Conservation (phyloP, 2,797 vertebrate genomes). For the Peromyscus melanophrys region DNA sequence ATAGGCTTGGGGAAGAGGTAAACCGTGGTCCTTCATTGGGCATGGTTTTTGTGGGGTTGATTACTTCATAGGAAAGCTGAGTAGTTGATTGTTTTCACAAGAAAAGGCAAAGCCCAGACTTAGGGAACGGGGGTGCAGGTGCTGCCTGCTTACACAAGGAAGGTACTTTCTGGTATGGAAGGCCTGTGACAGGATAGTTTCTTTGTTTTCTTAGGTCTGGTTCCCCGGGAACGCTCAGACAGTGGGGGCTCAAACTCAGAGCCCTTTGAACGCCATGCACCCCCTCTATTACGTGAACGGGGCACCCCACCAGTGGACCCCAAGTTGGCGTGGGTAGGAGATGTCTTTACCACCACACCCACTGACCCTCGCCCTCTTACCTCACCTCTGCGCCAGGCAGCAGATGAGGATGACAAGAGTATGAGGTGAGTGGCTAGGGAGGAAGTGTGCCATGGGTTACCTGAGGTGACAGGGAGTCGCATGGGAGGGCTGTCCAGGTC, state of each 20-base stretch:
- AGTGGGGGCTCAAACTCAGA: slow-evolving; percentile 96
- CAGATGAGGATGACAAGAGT: slow-evolving; percentile 95
- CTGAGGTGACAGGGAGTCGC: background rate
- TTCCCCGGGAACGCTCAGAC: slow-evolving; percentile 95
- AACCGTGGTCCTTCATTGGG: background rate
- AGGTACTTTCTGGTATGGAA: background rate
- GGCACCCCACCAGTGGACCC: slow-evolving; percentile 96
- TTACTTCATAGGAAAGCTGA: background rate
- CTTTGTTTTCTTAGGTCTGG: slow-evolving; percentile 89
- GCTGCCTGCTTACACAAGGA: background rate
- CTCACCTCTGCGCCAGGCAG: slow-evolving; percentile 93
- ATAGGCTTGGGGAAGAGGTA: background rate
- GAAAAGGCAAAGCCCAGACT: background rate
- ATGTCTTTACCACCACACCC: slow-evolving; percentile 90
- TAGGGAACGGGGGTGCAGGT: background rate
- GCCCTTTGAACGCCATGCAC: slow-evolving; percentile 94
- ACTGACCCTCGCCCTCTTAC: slow-evolving; percentile 91
- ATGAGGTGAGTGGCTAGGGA: slow-evolving; percentile 89
- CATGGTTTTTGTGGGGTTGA: background rate
- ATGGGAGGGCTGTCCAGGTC: background rate
- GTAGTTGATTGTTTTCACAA: background rate
- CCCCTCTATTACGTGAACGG: slow-evolving; percentile 90
- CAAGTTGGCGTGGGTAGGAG: slow-evolving; percentile 95
- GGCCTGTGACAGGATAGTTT: background rate
- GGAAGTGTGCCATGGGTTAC: background rate